Evolutionary conservation across 1,140 invertebrate genomes (phyloP), one percentile per base, ranked within the genome.

Genomic region (Luehdorfia chinensis): DNA sequence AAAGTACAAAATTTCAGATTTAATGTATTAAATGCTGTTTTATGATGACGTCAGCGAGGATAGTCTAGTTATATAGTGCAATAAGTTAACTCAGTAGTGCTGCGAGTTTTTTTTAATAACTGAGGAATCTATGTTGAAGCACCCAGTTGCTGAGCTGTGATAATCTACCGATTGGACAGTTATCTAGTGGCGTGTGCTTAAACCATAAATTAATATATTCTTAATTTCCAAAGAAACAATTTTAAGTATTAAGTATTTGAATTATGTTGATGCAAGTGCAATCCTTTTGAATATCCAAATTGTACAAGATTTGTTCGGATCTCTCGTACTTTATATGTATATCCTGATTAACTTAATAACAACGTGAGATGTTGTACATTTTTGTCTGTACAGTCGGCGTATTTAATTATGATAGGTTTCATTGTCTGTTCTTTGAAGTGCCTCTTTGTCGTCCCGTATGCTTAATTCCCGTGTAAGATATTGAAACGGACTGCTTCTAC

Each of bases 1-100:
- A 71, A 76, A 84, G 80, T 84, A 84, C 80, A 84, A 84, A 84
- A 81, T 78, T 79, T 69, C 68, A 66, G 54, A 71, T n/a, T n/a
- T n/a, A n/a, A 52, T 76, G 72, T 79, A 76, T 72, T 72, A 70
- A 66, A 72, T 63, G 59, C 39, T 63, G 56, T 71, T 67, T 60
- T n/a, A n/a, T n/a, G n/a, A n/a, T n/a, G n/a, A n/a, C n/a, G n/a
- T n/a, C 56, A 16, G 8, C 9, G 34, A 21, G 16, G 4, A 37
- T 37, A 37, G 34, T 19, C 12, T 21, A 37, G 34, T n/a, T 37
- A 16, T n/a, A n/a, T 79, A 79, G 80, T 81, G 80, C 80, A 84
- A 84, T 81, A 84, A 77, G 61, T 21, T 6, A 6, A 6, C 19
- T 2, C 19, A 3, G 2, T 2, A 2, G 19, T 21, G 19, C 19